Conservation (phyloP, 2,113 vertebrate genomes). For the Lichenostomus cassidix region DNA sequence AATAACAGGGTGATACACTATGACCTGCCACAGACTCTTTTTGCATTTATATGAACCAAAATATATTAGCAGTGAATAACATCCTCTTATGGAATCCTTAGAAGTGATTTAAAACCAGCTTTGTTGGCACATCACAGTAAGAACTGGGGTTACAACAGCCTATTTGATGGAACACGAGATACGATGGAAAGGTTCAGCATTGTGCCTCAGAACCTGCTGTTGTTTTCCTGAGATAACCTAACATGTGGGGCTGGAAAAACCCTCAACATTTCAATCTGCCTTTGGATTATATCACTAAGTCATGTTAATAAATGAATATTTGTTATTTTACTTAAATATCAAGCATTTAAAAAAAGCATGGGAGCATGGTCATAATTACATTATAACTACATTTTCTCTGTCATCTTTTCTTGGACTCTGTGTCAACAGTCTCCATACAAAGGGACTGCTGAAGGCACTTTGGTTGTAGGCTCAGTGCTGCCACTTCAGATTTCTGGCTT, state of each 20-base stretch:
- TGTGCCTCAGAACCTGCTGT: constrained; percentile 16
- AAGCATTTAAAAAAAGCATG: background rate
- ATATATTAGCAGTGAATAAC: constrained; percentile 30
- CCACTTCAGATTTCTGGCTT: constrained; percentile 13
- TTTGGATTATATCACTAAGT: background rate
- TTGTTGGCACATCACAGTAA: background rate
- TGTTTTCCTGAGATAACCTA: constrained; percentile 23
- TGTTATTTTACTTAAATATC: background rate
- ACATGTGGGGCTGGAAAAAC: background rate
- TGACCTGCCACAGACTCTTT: constrained; percentile 6
- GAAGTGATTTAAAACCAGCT: background rate
- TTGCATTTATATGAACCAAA: constrained; percentile 28
- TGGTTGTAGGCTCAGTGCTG: background rate
- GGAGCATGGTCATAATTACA: background rate
- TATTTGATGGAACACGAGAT: constrained; percentile 9
- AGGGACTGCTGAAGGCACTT: background rate
- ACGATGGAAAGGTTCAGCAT: background rate
- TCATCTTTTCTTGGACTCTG: background rate
- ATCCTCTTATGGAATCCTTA: background rate
- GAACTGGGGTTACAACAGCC: background rate
- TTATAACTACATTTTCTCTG: background rate
- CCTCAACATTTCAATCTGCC: background rate
- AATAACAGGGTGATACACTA: constrained; percentile 14
- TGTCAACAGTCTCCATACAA: background rate
- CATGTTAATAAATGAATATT: background rate